Conservation (phyloP, 2,888 invertebrate genomes). For the Cremastinae sp. region DNA sequence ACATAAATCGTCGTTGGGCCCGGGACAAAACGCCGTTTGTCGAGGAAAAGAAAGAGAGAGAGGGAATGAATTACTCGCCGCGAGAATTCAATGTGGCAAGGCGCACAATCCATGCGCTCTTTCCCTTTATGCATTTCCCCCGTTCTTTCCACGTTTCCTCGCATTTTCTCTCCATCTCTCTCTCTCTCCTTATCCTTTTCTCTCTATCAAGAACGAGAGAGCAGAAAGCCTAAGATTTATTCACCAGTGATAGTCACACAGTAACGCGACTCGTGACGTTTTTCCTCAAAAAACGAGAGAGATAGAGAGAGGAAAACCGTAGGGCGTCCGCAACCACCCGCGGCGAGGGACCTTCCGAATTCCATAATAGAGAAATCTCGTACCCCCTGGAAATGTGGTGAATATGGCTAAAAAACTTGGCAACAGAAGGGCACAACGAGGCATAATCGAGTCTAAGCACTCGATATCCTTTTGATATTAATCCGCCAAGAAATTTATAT, state of each 20-base stretch:
- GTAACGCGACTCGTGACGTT: slow-evolving; percentile 35
- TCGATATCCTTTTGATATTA: slow-evolving; percentile 4
- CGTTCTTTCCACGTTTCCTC: slow-evolving; percentile 22
- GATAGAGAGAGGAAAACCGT: slow-evolving; percentile 34
- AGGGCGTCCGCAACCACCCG: slow-evolving; percentile 46
- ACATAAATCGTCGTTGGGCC: slow-evolving; percentile 49
- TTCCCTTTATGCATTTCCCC: slow-evolving; percentile 21
- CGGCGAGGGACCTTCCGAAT: slow-evolving; percentile 43
- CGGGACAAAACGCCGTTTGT: slow-evolving; percentile 58
- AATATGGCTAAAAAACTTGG: background rate
- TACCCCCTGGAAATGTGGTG: slow-evolving; percentile 36
- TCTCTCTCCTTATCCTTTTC: slow-evolving; percentile 5
- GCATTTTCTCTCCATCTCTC: slow-evolving; percentile 35
- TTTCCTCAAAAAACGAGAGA: slow-evolving; percentile 17
- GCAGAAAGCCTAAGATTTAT: slow-evolving; percentile 45
- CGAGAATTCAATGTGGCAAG: slow-evolving; percentile 59
- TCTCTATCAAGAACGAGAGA: background rate
- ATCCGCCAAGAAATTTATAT: background rate
- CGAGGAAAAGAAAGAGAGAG: slow-evolving; percentile 23
- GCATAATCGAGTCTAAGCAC: slow-evolving; percentile 7
- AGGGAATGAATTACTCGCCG: slow-evolving; percentile 55
- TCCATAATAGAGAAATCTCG: slow-evolving; percentile 50
- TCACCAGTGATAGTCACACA: slow-evolving; percentile 35
- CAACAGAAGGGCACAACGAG: background rate
- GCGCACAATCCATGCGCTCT: slow-evolving; percentile 46